A percentile compares a stretch with the other conserved stretches of the same genome.
phyloP scores from a whole-genome alignment of 2,888 invertebrate genomes.

The Alcis repandata region DNA sequence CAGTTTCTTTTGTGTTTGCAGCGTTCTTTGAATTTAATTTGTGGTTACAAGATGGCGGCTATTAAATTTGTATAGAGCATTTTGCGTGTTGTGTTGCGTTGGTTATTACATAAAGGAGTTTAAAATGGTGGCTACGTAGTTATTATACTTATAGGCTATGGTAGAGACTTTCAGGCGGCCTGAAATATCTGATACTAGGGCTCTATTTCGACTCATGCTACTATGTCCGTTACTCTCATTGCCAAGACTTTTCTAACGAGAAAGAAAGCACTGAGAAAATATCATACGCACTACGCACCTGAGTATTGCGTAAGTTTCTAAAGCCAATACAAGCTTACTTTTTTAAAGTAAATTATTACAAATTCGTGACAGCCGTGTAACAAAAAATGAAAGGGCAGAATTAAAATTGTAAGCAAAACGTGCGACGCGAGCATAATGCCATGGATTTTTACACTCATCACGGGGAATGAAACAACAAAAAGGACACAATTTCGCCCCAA shows the following conservation, averaged over 20 bases:
- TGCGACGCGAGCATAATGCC: slow-evolving; percentile 58
- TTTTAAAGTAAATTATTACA: not conserved
- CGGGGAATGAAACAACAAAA: slow-evolving; percentile 80
- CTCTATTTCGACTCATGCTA: too few relatives aligned
- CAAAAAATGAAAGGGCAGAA: slow-evolving; percentile 46
- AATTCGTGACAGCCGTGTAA: slow-evolving; percentile 52
- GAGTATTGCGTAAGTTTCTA: too few relatives aligned
- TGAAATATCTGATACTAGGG: too few relatives aligned
- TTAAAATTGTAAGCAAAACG: slow-evolving; percentile 13
- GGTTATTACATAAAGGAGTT: not conserved
- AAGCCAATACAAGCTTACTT: too few relatives aligned
- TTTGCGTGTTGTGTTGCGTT: not conserved
- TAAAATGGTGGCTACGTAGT: too few relatives aligned
- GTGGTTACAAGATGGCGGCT: slow-evolving; percentile 24
- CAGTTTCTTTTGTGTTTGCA: slow-evolving; percentile 54
- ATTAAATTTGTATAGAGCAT: not conserved
- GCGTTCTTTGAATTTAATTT: slow-evolving; percentile 43
- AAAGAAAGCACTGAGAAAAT: too few relatives aligned
- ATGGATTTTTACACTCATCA: slow-evolving; percentile 81
- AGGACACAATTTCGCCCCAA: slow-evolving; percentile 82
- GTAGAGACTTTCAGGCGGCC: too few relatives aligned
- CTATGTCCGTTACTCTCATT: too few relatives aligned
- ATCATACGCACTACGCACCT: too few relatives aligned
- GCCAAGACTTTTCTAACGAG: too few relatives aligned
- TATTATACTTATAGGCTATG: too few relatives aligned